Conservation (phyloP, 2,888 invertebrate genomes). For the Nebria brevicollis region DNA sequence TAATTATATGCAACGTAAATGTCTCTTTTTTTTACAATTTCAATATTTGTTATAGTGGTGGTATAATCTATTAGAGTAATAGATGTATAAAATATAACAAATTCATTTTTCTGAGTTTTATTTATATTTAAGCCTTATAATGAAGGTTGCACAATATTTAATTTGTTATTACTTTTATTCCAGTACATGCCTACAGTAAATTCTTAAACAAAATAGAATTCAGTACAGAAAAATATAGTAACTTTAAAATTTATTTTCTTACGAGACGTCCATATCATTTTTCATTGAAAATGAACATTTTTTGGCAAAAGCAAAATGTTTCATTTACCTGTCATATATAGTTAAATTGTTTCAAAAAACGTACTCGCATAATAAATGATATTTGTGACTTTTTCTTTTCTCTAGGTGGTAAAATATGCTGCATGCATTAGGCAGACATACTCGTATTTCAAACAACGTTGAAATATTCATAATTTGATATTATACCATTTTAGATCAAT, state of each 20-base stretch:
- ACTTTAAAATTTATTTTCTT: not conserved
- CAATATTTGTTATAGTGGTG: no score
- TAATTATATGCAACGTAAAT: no score
- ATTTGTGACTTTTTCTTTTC: not conserved
- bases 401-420: not conserved
- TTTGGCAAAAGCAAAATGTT: not conserved
- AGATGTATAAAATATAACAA: no score
- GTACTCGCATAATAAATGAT: not conserved
- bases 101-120: no score
- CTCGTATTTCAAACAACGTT: constrained; percentile 3
- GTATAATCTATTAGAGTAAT: no score
- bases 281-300: constrained; percentile 9
- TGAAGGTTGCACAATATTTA: no score
- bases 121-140: no score
- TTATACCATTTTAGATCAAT: no score
- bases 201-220: no score
- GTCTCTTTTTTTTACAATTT: no score
- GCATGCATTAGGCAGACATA: not conserved
- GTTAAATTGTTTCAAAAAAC: not conserved
- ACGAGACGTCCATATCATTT: not conserved
- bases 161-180: no score
- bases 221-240: not conserved
- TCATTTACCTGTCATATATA: constrained; percentile 10
- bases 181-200: no score
- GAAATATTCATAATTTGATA: not conserved